Conservation (phyloP, 2,888 invertebrate genomes). For the Cataglyphis cursor region DNA sequence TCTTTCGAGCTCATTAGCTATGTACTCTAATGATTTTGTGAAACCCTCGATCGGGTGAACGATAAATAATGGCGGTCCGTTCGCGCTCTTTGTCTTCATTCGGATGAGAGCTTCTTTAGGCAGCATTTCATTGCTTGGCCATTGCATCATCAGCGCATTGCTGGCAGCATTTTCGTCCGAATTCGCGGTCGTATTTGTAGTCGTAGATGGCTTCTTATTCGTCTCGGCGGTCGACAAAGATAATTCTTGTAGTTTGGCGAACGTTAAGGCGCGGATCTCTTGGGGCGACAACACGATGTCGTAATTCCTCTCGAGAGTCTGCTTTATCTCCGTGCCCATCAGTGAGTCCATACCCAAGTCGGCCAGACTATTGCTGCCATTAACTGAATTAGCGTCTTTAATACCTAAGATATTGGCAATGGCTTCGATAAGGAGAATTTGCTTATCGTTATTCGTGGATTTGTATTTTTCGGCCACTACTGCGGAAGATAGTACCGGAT, state of each 20-base stretch:
- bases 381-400: slow-evolving; percentile 94
- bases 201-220: slow-evolving; percentile 69
- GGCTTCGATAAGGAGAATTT: slow-evolving; percentile 91
- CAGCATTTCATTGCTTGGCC: slow-evolving; percentile 90
- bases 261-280: slow-evolving; percentile 95
- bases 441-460: slow-evolving; percentile 88
- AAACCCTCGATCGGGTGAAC: slow-evolving; percentile 96
- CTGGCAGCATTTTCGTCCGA: background rate
- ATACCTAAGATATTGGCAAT: slow-evolving; percentile 96
- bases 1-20: slow-evolving; percentile 92
- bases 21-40: slow-evolving; percentile 90
- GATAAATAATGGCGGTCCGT: slow-evolving; percentile 89
- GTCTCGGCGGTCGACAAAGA: slow-evolving; percentile 79
- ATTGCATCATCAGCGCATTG: slow-evolving; percentile 85
- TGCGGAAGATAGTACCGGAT: slow-evolving; percentile 93
- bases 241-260: slow-evolving; percentile 91
- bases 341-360: slow-evolving; percentile 99
- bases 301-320: slow-evolving; percentile 96
- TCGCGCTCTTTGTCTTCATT: slow-evolving; percentile 88
- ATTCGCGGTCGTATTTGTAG: slow-evolving; percentile 71
- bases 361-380: slow-evolving; percentile 93
- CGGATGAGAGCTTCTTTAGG: slow-evolving; percentile 92
- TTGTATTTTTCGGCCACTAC: slow-evolving; percentile 95
- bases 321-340: slow-evolving; percentile 99
- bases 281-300: slow-evolving; percentile 96